Base-by-base conservation (phyloP, 2,113 vertebrate genomes). In the Lepisosteus oculatus region DNA sequence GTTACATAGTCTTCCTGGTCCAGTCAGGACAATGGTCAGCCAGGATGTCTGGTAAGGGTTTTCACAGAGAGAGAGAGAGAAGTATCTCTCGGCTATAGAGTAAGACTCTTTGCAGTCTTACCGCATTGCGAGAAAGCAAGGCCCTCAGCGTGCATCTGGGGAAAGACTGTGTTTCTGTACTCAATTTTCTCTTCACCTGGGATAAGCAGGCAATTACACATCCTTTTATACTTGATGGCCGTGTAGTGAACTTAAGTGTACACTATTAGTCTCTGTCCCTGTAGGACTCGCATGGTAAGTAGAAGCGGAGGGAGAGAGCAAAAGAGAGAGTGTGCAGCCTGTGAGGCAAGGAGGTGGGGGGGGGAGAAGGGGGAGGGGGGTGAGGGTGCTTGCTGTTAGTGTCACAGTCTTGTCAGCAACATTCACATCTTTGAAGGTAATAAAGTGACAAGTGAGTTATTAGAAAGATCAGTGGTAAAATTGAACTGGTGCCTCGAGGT, bases 181-280 rank as follows among this genome's bases (percentile, higher is more conserved):
- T 93, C 90, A 90, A 87, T 93, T 94, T 94, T 75, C 80, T 83
- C 90, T 93, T 94, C 92, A 89, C 91, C 85, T 89, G 93, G 93
- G 92, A 96, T 95, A 96, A 96, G 95, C 93, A 95, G 95, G 93
- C 94, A 97, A 95, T 97, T 95, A 95, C 93, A 90, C 88, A 93
- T 93, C 92, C 92, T 91, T 92, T 94, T 92, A 92, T 93, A 91
- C 90, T 91, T 93, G 92, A 92, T 92, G 93, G 92, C 91, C 91
- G 85, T 93, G 91, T 88, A 83, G 87, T 93, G 93, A 95, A 95
- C 89, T 94, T 94, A 94, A 96, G 94, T 92, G 91, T 90, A 92
- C 90, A 86, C 92, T 95, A 97, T 96, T 95, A 95, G 94, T 88
- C 93, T 86, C 88, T 91, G 92, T 97, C 93, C 94, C 94, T 92